These are phyloP conservation scores for Meiosimyza decipiens DNA, from an alignment of 2,888 invertebrate species.

Conservation along the genomic window DNA sequence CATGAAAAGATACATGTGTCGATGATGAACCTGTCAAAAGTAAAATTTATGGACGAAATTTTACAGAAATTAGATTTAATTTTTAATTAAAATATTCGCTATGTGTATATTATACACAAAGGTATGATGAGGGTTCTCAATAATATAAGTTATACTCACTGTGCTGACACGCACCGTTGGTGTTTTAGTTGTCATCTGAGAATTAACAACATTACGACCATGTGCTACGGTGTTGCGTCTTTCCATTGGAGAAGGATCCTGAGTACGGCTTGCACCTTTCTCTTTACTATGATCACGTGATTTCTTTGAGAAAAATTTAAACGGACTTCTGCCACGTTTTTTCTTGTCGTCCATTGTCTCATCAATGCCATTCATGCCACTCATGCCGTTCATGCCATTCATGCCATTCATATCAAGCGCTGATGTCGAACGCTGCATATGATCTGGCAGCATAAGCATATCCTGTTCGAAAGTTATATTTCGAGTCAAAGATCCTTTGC, in stretches of 20 bases:
- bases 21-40: no score
- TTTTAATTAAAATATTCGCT: no score
- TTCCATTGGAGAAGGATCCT: constrained; percentile 62
- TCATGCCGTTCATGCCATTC: constrained; percentile 65
- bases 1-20: no score
- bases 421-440: constrained; percentile 78
- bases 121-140: neutral
- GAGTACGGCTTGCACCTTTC: constrained; percentile 64
- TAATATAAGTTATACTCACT: constrained; percentile 50
- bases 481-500: constrained; percentile 80
- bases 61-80: no score
- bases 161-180: constrained; percentile 68
- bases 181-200: constrained; percentile 67
- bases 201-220: constrained; percentile 67
- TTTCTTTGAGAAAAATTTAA: constrained; percentile 90
- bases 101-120: neutral
- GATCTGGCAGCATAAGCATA: constrained; percentile 55
- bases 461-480: constrained; percentile 67
- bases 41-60: no score
- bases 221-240: constrained; percentile 67
- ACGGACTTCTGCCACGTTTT: constrained; percentile 89
- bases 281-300: constrained; percentile 77
- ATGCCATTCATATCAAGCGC: constrained; percentile 75
- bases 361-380: constrained; percentile 67
- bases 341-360: constrained; percentile 76